Evolutionary conservation across 2,888 invertebrate genomes (phyloP), one percentile per base, ranked within the genome.

Genomic region (Agrochola litura): DNA sequence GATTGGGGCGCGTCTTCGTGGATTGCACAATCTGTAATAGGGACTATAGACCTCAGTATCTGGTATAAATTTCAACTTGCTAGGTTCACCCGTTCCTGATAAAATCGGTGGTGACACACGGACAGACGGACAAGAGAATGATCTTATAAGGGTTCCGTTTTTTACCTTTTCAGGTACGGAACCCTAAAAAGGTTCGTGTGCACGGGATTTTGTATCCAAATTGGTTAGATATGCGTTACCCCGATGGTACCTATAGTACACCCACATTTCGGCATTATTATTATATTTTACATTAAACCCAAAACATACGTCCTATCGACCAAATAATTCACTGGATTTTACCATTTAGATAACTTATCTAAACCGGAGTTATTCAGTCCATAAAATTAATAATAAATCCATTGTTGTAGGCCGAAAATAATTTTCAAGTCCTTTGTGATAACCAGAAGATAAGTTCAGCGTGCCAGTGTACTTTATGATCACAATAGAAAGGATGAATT

Each of bases 391-490:
- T 74, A 78, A 71, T 76, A 56, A 75, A 68, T 65, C 76, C 60
- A 81, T 80, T 78, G 78, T 80, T 69, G 16, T 49, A 64, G 25
- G 54, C 56, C 61, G 54, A 76, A 76, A 69, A 80, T 76, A 75
- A 81, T 67, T 76, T 76, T 58, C 52, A 52, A 79, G 76, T 84
- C 70, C 76, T 77, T 68, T 76, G 70, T 60, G 70, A 76, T 78
- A 79, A 79, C 70, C 61, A 58, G 61, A 73, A 82, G 81, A 82
- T 82, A 88, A 87, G 52, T 76, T 74, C 70, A 46, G 43, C 52
- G 67, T 61, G 49, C 67, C 70, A 60, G 52, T 68, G 58, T 74
- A 77, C 79, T 84, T 80, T 78, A 76, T 83, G 72, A 81, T 74
- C 41, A 81, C 77, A 79, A 82, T 70, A 61, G 58, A 63, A 60